Evolutionary conservation across 1,140 invertebrate species (phyloP), one percentile per base, ranked within the genome.

Genomic region (Whitmania pigra): DNA sequence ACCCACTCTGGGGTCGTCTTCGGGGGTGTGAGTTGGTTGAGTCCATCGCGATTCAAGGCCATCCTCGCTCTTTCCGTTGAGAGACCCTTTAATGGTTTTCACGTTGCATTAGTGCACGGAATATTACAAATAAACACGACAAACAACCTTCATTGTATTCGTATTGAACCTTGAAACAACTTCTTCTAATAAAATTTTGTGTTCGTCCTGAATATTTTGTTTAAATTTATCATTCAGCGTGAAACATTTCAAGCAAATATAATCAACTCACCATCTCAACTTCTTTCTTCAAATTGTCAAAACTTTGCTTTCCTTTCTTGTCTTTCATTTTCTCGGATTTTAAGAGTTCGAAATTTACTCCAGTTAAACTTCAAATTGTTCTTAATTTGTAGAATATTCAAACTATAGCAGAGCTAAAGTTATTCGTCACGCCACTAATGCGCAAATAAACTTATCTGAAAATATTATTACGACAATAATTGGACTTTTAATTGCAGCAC

Each of bases 231-330:
- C 43, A 1, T 43, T 49, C 43, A 49, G 15, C 43, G 5, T 11
- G 15, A 49, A 49, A 49, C 43, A 49, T 49, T 49, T 49, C 9
- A 11, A 49, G 9, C 43, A 49, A 49, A 49, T 7, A 49, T 49
- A 49, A 17, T 7, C 43, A 53, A 20, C 43, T 20, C 29, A 70
- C 69, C 69, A 54, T 70, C n/a, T 70, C 69, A 25, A 70, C 43
- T 25, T 70, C 69, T 53, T 70, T 70, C 53, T 70, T 70, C 18
- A 70, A 49, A 54, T 70, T 70, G 53, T 70, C 69, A 18, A 70
- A 53, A 49, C 22, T 22, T 22, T 70, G 3, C 53, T 70, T 70
- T 18, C 18, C 69, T 53, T 40, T 70, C 53, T 70, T 70, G 6
- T 36, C 15, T 49, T 49, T 49, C 43, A 49, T 49, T 49, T 49